These are phyloP conservation scores for Crocodylus rhombifer DNA, from an alignment of 2,797 vertebrate species.

Conservation along the genomic window DNA sequence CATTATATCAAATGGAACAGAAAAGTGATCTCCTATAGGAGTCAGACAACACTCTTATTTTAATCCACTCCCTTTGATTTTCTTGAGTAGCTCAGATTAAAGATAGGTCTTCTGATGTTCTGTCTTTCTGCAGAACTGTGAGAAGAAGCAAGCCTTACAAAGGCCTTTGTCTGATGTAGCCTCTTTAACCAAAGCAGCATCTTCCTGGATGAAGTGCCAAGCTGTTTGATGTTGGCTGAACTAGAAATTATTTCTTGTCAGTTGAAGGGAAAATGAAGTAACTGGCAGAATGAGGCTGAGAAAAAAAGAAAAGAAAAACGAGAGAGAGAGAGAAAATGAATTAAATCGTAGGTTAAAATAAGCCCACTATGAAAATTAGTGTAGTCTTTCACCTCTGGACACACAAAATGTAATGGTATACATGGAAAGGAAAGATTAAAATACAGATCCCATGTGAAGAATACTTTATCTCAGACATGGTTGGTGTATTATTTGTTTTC, in stretches of 20 bases:
- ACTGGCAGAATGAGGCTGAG: neutral
- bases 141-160: constrained; percentile 74
- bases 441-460: neutral
- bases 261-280: constrained; percentile 49
- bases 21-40: constrained; percentile 73
- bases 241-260: constrained; percentile 62
- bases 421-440: rapidly evolving
- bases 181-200: constrained; percentile 33
- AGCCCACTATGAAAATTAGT: neutral
- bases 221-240: constrained; percentile 46
- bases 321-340: neutral
- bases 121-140: constrained; percentile 43
- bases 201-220: constrained; percentile 49
- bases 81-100: constrained; percentile 75
- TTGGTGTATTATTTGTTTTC: neutral
- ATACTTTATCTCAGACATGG: neutral
- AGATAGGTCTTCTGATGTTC: constrained; percentile 61
- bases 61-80: constrained; percentile 81
- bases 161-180: constrained; percentile 74
- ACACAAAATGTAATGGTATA: neutral
- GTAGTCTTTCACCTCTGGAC: neutral
- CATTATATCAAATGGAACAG: constrained; percentile 77
- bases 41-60: constrained; percentile 78
- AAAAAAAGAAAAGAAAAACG: neutral
- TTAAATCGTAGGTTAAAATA: neutral